phyloP scores from a whole-genome alignment of 1,140 invertebrate genomes.

The Lysiphlebus fabarum region DNA sequence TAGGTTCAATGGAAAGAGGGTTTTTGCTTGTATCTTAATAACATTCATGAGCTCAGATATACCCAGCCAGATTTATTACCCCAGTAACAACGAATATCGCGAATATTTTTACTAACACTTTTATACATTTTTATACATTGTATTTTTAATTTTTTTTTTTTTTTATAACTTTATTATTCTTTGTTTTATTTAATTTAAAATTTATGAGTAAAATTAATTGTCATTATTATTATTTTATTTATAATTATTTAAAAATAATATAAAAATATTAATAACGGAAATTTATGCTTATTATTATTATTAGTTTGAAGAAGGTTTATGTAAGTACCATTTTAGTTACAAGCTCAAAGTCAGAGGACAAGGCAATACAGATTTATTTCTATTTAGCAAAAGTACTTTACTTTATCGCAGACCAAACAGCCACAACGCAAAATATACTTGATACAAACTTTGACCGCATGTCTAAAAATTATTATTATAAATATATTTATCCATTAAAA shows the following conservation, averaged over 20 bases:
- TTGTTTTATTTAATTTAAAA: conserved; percentile 14
- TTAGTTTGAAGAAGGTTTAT: no score
- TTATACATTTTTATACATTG: conserved; percentile 25
- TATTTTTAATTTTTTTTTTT: not conserved
- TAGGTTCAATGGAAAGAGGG: conserved; percentile 29
- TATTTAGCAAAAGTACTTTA: conserved; percentile 55
- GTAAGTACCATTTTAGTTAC: conserved; percentile 10
- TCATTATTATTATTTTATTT: conserved; percentile 25
- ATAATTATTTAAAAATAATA: no score
- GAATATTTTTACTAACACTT: conserved; percentile 36
- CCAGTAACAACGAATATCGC: conserved; percentile 46
- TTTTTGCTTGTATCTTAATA: conserved; percentile 55
- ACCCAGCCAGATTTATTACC: conserved; percentile 54
- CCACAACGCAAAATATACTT: conserved; percentile 8
- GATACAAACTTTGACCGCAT: conserved; percentile 23
- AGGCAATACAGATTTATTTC: conserved; percentile 59
- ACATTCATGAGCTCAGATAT: conserved; percentile 59
- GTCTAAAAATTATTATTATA: conserved; percentile 37
- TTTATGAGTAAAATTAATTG: not conserved
- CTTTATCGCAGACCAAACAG: conserved; percentile 54
- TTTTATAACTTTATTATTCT: not conserved
- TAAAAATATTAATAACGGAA: no score
- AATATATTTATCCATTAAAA: conserved; percentile 27
- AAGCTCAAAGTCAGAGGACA: conserved; percentile 15
- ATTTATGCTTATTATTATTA: no score